A percentile compares a stretch with the other conserved stretches of the same genome.
Conservation (phyloP, 1,140 invertebrate species). For the Drosophila pruinosa region DNA sequence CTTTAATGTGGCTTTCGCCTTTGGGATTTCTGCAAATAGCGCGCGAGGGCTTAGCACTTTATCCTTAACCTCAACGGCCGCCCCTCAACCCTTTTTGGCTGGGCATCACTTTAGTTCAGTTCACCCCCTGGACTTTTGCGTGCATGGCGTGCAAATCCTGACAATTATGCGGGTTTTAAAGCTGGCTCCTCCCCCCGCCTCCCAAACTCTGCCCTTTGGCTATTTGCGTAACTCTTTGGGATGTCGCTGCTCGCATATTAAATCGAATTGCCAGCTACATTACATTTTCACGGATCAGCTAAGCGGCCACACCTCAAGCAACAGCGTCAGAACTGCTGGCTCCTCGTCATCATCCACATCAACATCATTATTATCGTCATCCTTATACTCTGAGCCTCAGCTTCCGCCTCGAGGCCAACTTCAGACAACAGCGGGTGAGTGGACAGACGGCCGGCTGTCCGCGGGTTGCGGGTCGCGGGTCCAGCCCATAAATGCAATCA, state of each 20-base stretch:
- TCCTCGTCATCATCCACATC: slow-evolving; percentile 6
- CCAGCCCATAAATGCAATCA: slow-evolving; percentile 72
- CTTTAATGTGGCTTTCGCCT: not conserved
- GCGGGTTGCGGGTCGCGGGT: slow-evolving; percentile 4
- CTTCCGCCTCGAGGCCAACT: slow-evolving; percentile 45
- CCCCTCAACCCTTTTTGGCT: slow-evolving; percentile 37
- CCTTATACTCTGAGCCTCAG: slow-evolving; percentile 16
- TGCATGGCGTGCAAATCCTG: slow-evolving; percentile 71
- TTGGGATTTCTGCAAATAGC: not conserved
- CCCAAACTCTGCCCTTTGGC: slow-evolving; percentile 47
- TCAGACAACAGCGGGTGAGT: not conserved
- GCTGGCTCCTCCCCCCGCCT: slow-evolving; percentile 17
- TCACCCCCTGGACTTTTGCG: slow-evolving; percentile 7
- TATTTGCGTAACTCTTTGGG: slow-evolving; percentile 71
- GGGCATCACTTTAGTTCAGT: too few relatives aligned
- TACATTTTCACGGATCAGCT: slow-evolving; percentile 75
- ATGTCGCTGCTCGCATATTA: slow-evolving; percentile 55
- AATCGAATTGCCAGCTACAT: slow-evolving; percentile 72
- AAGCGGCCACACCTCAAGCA: slow-evolving; percentile 67
- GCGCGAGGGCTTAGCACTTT: slow-evolving; percentile 6
- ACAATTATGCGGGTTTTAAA: slow-evolving; percentile 80
- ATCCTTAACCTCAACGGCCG: slow-evolving; percentile 26
- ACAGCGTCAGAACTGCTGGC: not conserved
- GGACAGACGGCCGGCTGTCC: not conserved
- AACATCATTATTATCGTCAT: not conserved